Base-by-base conservation (phyloP, 1,140 invertebrate species). In the Marisa cornuarietis region DNA sequence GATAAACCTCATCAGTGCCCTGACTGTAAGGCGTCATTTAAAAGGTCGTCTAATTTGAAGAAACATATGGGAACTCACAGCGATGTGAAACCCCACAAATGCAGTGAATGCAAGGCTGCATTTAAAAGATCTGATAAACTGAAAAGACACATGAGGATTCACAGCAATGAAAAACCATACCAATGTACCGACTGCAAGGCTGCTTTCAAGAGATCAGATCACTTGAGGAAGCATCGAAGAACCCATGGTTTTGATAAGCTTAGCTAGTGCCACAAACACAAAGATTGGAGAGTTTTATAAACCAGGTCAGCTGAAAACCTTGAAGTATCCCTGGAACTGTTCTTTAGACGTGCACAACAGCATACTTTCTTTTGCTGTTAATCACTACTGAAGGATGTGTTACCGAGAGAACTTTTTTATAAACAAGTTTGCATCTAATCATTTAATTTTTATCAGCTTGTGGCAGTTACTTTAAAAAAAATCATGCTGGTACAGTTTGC, bases 1-100 rank as follows among this genome's bases (percentile, higher is more conserved):
- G 69, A 71, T 16, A 71, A 71, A 18, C 69, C 69, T 20, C 49
- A 71, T 26, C 69, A 71, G 31, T 71, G 69, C 69, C 69, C 26
- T 31, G 26, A 71, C 31, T 71, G 69, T 42, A 49, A 49, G 69
- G 49, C 49, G 4, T 26, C 69, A 10, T 71, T 71, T 49, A 42
- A 31, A 20, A 22, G 49, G 69, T 71, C 69, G 7, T 31, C 69
- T 11, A 71, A 71, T 18, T 71, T 71, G 69, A 71, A 71, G 26
- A 71, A 71, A 18, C 69, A 71, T 26, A 71, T 71, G 18, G 18
- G 69, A 10, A 42, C 49, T 71, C 69, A 71, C 69, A 71, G 26
- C 11, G 69, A 49, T 71, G 69, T 42, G 3, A 71, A 71, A 42
- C 69, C 69, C 10, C 49, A 71, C 31, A 31, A 42, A 18, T 71